Percentiles rank a stretch among this genome's conserved stretches.
phyloP scores from a whole-genome alignment of 2,888 invertebrate genomes.

The Sminthurides aquaticus region DNA sequence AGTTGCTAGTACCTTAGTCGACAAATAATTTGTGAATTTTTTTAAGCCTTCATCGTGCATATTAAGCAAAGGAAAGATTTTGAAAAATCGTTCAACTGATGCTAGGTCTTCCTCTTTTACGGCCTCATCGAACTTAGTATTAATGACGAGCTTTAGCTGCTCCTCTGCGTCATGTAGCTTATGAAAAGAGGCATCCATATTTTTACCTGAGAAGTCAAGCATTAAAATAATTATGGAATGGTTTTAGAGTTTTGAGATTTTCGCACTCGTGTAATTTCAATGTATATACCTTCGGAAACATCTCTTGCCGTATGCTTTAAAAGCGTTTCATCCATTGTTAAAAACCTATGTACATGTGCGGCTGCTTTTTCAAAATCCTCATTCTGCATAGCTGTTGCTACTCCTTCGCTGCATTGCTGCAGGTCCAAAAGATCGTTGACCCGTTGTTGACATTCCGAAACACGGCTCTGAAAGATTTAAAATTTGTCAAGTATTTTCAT shows the following conservation, averaged over 20 bases:
- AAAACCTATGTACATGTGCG: constrained; percentile 85
- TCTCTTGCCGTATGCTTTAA: constrained; percentile 69
- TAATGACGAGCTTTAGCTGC: constrained; percentile 63
- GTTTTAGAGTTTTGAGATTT: background rate
- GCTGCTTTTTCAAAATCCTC: constrained; percentile 97
- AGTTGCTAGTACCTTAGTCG: constrained; percentile 69
- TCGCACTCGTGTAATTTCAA: background rate
- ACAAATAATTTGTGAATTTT: constrained; percentile 78
- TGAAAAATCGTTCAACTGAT: constrained; percentile 89
- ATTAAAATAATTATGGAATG: background rate
- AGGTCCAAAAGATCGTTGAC: constrained; percentile 92
- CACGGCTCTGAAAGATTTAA: constrained; percentile 60
- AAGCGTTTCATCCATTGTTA: constrained; percentile 82
- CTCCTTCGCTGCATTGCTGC: constrained; percentile 94
- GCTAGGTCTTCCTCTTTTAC: constrained; percentile 78
- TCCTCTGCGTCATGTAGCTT: constrained; percentile 68
- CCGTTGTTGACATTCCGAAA: constrained; percentile 86
- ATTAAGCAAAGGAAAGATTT: constrained; percentile 89
- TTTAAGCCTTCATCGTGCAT: constrained; percentile 82
- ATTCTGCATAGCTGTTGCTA: constrained; percentile 82
- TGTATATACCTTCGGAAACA: constrained; percentile 55
- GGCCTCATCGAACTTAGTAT: constrained; percentile 81
- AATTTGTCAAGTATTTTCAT: background rate
- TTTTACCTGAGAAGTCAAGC: constrained; percentile 52
- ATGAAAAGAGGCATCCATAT: constrained; percentile 62